Conservation (phyloP, 2,797 vertebrate genomes). For the Myotis findleyi region DNA sequence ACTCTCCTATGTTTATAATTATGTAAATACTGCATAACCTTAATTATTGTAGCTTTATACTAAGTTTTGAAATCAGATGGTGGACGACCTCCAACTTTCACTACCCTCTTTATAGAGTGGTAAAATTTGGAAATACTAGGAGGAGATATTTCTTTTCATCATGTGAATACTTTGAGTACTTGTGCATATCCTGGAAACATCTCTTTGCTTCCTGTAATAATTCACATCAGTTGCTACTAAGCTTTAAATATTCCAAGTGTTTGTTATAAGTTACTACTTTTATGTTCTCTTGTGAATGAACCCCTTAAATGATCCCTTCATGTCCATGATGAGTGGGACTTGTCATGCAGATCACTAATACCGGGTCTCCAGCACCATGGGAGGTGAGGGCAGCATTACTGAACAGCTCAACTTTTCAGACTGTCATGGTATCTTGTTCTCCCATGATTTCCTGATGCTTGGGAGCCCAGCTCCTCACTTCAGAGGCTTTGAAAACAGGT, state of each 20-base stretch:
- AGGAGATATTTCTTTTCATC: constrained; percentile 1
- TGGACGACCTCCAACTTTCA: neutral
- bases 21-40: constrained; percentile 25
- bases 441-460: neutral
- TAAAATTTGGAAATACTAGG: constrained; percentile 32
- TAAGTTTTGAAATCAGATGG: constrained; percentile 42
- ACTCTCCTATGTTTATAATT: constrained; percentile 16
- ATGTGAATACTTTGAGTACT: neutral
- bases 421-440: neutral
- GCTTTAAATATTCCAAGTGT: constrained; percentile 38
- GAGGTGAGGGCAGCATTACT: neutral
- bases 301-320: neutral
- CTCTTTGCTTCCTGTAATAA: constrained; percentile 29
- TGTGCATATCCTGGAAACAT: neutral
- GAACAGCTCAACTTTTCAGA: constrained; percentile 39
- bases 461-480: neutral
- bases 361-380: neutral
- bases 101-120: neutral
- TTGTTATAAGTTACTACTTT: constrained; percentile 53
- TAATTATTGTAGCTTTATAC: constrained; percentile 37
- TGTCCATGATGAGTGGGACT: neutral
- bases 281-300: constrained; percentile 42
- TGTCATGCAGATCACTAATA: constrained; percentile 1
- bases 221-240: constrained; percentile 42
- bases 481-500: constrained; percentile 35